Percentiles rank a stretch among this genome's conserved stretches.
These are phyloP conservation scores for Halcyon chelicuti DNA, from an alignment of 2,797 vertebrate genomes.

Conservation along the genomic window DNA sequence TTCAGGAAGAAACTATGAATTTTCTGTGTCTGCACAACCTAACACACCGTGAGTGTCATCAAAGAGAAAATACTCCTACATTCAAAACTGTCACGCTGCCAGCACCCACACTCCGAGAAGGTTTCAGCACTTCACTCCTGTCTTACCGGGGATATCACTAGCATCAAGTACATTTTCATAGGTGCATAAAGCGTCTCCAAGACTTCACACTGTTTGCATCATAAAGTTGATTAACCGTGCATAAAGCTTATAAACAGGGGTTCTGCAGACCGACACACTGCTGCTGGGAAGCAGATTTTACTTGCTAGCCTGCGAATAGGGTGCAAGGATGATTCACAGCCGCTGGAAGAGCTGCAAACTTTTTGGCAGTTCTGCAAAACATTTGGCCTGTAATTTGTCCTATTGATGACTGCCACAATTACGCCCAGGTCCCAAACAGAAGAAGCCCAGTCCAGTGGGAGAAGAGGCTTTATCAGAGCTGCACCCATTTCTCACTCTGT, in stretches of 20 bases:
- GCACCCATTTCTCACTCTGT: not conserved
- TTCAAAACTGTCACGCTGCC: not conserved
- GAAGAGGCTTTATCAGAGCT: not conserved
- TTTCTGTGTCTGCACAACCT: not conserved
- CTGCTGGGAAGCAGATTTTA: slow-evolving; percentile 5
- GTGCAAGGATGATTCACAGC: slow-evolving; percentile 36
- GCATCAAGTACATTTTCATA: not conserved
- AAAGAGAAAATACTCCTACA: not conserved
- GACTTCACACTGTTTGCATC: not conserved
- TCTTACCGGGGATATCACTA: not conserved
- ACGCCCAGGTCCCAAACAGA: not conserved
- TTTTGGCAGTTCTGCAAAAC: slow-evolving; percentile 20
- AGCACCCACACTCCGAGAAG: not conserved
- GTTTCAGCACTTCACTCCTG: not conserved
- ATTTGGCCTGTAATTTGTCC: not conserved
- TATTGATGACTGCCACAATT: slow-evolving; percentile 12
- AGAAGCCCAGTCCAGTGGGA: not conserved
- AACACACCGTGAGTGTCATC: not conserved
- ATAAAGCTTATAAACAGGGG: not conserved
- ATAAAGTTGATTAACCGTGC: not conserved
- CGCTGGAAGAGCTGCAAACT: slow-evolving; percentile 30
- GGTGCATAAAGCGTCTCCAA: not conserved
- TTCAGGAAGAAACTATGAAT: not conserved
- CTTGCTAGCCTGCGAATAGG: not conserved
- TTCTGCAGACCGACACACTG: not conserved